These are phyloP conservation scores for Drosophila affinis DNA, from an alignment of 2,888 invertebrate species.

Conservation along the genomic window DNA sequence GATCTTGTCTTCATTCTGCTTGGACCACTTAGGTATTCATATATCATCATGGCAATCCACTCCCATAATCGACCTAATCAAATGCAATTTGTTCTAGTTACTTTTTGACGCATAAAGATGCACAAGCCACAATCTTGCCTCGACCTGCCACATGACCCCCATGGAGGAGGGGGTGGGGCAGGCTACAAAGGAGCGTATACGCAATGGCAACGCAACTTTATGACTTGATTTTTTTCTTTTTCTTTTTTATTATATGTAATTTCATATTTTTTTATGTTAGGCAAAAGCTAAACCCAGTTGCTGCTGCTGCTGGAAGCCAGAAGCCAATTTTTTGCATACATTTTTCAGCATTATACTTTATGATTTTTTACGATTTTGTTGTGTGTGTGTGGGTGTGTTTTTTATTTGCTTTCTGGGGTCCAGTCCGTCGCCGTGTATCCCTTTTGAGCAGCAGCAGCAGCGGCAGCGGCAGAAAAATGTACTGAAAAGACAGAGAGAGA, in stretches of 20 bases:
- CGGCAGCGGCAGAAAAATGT: slow-evolving; percentile 33
- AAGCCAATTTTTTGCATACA: slow-evolving; percentile 67
- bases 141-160: background rate
- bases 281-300: slow-evolving; percentile 47
- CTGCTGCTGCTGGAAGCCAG: slow-evolving; percentile 30
- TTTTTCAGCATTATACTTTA: slow-evolving; percentile 71
- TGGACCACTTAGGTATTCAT: slow-evolving; percentile 10
- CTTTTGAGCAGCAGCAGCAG: slow-evolving; percentile 1
- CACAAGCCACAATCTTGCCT: slow-evolving; percentile 2
- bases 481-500: slow-evolving; percentile 26
- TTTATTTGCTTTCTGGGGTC: slow-evolving; percentile 52
- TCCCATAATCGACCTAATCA: slow-evolving; percentile 43
- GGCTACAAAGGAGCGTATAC: slow-evolving; percentile 36
- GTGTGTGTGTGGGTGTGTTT: background rate
- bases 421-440: background rate
- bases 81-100: slow-evolving; percentile 55
- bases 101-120: slow-evolving; percentile 14
- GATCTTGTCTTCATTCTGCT: background rate
- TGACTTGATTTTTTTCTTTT: slow-evolving; percentile 59
- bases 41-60: slow-evolving; percentile 7
- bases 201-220: slow-evolving; percentile 60
- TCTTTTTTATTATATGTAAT: slow-evolving; percentile 70
- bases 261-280: slow-evolving; percentile 68
- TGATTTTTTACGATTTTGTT: slow-evolving; percentile 67
- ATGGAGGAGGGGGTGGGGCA: too few species aligned